A percentile compares a stretch with the other conserved stretches of the same genome.
phyloP scores from a whole-genome alignment of 2,888 invertebrate species.

The Hoplodrina blanda region DNA sequence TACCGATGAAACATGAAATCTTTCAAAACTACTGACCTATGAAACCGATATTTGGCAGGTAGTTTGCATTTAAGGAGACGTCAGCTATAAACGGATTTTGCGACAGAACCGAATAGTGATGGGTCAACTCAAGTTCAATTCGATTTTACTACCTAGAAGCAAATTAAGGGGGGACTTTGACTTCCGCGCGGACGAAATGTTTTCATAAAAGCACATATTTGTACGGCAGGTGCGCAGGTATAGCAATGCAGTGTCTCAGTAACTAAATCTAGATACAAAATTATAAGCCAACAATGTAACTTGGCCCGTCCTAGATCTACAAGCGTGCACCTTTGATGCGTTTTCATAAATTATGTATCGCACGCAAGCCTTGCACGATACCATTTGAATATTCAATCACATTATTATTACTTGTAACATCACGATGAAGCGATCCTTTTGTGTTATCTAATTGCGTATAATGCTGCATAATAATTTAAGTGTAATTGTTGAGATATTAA shows the following conservation, averaged over 20 bases:
- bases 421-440: conserved; percentile 56
- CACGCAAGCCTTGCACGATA: conserved; percentile 60
- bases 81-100: background rate
- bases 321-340: conserved; percentile 49
- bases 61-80: background rate
- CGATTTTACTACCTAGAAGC: no score
- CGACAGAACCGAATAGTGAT: background rate
- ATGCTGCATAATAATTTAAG: conserved; percentile 42
- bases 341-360: conserved; percentile 41
- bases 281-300: conserved; percentile 38
- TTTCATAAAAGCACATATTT: conserved; percentile 1
- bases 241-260: conserved; percentile 1
- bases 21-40: background rate
- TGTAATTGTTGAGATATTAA: conserved; percentile 35
- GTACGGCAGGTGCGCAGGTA: background rate
- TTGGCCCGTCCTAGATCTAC: conserved; percentile 38
- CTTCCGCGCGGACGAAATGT: background rate
- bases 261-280: conserved; percentile 21
- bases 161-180: no score
- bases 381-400: conserved; percentile 56
- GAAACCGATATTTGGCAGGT: background rate
- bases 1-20: no score
- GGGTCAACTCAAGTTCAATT: no score
- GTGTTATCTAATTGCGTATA: conserved; percentile 58
- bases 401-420: conserved; percentile 28